Evolutionary conservation across 2,888 invertebrate species (phyloP).

Genomic region (Xylota sylvarum): DNA sequence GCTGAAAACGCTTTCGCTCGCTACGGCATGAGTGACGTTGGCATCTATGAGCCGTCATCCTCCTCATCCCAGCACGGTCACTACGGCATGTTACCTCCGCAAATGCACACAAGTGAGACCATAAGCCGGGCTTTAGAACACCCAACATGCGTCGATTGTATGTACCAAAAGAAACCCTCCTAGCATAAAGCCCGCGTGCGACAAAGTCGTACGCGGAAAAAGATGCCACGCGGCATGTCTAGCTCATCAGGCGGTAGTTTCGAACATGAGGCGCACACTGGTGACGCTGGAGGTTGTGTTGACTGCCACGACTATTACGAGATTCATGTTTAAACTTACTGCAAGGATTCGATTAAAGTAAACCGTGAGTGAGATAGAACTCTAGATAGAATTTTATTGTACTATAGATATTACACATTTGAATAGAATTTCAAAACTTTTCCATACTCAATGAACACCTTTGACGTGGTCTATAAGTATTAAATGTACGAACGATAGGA

Average conservation of each 20-base stretch:
- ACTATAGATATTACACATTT: conserved; percentile 42
- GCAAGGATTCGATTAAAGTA: conserved; percentile 48
- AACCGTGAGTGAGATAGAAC: conserved; percentile 74
- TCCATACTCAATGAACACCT: conserved; percentile 38
- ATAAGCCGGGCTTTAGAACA: conserved; percentile 87
- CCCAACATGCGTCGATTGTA: conserved; percentile 90
- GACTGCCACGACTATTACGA: conserved; percentile 86
- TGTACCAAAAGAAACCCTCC: conserved; percentile 88
- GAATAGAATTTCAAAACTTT: conserved; percentile 25
- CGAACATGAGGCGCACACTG: conserved; percentile 71
- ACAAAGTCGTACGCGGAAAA: conserved; percentile 88
- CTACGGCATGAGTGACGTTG: conserved; percentile 78
- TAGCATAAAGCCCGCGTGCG: conserved; percentile 88
- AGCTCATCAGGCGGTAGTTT: conserved; percentile 78
- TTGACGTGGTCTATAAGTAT: conserved; percentile 35
- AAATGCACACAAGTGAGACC: conserved; percentile 86
- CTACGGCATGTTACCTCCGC: conserved; percentile 65
- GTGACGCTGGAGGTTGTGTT: conserved; percentile 82
- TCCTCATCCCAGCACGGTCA: conserved; percentile 82
- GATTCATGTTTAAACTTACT: conserved; percentile 86
- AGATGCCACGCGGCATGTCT: conserved; percentile 84
- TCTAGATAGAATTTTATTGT: conserved; percentile 70
- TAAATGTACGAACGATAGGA: conserved; percentile 41
- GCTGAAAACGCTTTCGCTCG: conserved; percentile 84
- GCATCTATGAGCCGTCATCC: conserved; percentile 86